phyloP scores from a whole-genome alignment of 1,140 invertebrate species.

The Coelopa frigida region DNA sequence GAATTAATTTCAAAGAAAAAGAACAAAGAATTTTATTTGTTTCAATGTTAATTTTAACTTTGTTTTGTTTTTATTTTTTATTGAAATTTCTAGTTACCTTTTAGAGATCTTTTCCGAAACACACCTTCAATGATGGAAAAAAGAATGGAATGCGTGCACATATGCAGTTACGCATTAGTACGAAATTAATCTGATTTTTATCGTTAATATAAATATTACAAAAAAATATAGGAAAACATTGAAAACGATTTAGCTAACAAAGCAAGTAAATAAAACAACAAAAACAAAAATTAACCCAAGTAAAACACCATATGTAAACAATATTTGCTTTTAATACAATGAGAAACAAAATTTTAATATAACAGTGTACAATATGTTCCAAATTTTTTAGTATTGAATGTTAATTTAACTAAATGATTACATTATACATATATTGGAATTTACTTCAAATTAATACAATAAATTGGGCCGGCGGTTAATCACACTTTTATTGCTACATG shows the following conservation, averaged over 20 bases:
- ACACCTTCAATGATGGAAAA: slow-evolving; percentile 57
- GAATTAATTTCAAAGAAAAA: slow-evolving; percentile 1
- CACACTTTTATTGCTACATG: no score
- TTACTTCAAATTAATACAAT: no score
- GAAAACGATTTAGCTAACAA: slow-evolving; percentile 1
- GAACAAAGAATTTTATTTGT: slow-evolving; percentile 13
- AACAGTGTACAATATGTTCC: no score
- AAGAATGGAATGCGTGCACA: slow-evolving; percentile 45
- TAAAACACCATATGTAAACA: no score
- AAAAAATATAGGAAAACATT: slow-evolving; percentile 9
- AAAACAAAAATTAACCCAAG: not conserved
- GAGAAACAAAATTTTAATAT: slow-evolving; percentile 2
- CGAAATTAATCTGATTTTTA: slow-evolving; percentile 38
- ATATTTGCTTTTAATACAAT: not conserved
- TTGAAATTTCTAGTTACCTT: slow-evolving; percentile 58
- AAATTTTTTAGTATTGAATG: no score
- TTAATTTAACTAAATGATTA: no score
- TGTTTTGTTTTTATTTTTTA: slow-evolving; percentile 30
- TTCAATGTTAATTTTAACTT: slow-evolving; percentile 32
- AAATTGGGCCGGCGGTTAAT: no score
- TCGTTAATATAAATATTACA: slow-evolving; percentile 16
- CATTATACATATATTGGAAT: no score
- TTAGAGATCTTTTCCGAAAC: slow-evolving; percentile 89
- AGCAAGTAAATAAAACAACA: slow-evolving; percentile 2
- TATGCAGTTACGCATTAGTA: slow-evolving; percentile 51